Percentiles rank a stretch among this genome's conserved stretches.
Evolutionary conservation across 2,113 vertebrate genomes (phyloP).

Genomic region (Romanogobio albipinnatus): DNA sequence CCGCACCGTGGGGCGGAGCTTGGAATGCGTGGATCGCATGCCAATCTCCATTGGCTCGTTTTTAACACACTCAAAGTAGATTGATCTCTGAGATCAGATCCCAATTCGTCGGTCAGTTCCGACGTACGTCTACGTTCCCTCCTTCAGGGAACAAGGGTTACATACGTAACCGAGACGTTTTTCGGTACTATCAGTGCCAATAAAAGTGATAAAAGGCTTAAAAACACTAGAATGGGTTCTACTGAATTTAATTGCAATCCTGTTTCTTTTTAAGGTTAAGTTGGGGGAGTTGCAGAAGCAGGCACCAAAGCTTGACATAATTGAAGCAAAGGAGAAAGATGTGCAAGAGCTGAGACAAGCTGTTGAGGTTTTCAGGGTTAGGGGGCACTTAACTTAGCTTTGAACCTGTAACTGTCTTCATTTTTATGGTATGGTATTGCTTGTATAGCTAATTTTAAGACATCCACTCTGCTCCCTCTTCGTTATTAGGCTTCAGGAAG

Average conservation of each 20-base stretch:
- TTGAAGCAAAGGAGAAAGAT: slow-evolving; percentile 39
- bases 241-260: neutral
- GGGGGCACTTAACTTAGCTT: neutral
- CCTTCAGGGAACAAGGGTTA: no score
- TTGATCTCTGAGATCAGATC: no score
- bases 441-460: neutral
- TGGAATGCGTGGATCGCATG: no score
- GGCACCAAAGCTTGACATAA: neutral
- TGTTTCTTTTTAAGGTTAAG: slow-evolving; percentile 37
- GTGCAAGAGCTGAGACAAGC: slow-evolving; percentile 34
- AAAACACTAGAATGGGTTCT: neutral
- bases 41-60: no score
- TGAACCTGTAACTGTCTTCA: neutral
- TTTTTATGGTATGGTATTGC: neutral
- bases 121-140: no score
- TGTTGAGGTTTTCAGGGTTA: slow-evolving; percentile 38
- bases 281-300: slow-evolving; percentile 34
- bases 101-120: no score
- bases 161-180: no score
- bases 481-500: slow-evolving; percentile 25
- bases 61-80: no score
- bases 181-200: neutral
- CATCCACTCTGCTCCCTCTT: neutral
- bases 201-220: neutral
- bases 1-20: no score